Conservation (phyloP, 1,140 invertebrate genomes). For the Polypedilum vanderplanki region DNA sequence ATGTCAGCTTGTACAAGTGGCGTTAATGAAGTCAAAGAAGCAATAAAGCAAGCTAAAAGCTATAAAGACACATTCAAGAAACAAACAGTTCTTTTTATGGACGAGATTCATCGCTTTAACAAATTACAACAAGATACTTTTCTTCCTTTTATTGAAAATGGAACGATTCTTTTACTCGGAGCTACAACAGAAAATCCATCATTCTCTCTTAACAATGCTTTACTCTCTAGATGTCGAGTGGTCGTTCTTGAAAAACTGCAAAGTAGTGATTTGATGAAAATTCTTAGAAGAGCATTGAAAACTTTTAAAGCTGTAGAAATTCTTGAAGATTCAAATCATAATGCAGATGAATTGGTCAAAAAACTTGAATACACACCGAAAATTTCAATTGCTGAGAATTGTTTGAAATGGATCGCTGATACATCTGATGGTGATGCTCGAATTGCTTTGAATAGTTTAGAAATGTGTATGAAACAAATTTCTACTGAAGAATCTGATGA, state of each 20-base stretch:
- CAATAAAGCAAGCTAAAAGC: conserved; percentile 64
- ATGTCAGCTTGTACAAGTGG: conserved; percentile 69
- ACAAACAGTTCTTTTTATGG: conserved; percentile 75
- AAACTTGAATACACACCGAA: conserved; percentile 32
- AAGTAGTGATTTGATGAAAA: conserved; percentile 51
- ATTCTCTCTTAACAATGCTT: conserved; percentile 71
- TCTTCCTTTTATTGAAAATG: conserved; percentile 71
- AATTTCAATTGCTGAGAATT: conserved; percentile 52
- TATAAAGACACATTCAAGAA: conserved; percentile 58
- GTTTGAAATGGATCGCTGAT: conserved; percentile 62
- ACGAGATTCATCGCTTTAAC: conserved; percentile 85
- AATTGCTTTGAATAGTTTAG: conserved; percentile 66
- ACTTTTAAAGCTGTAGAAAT: conserved; percentile 42
- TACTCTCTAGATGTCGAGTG: conserved; percentile 69
- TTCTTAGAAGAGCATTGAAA: conserved; percentile 55
- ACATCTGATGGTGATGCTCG: conserved; percentile 77
- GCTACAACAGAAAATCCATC: conserved; percentile 87
- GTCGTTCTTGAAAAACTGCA: conserved; percentile 67
- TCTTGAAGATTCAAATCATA: conserved; percentile 32
- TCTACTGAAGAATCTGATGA: conserved; percentile 36
- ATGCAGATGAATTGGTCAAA: conserved; percentile 26
- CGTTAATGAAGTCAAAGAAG: conserved; percentile 70
- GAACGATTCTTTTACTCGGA: conserved; percentile 71
- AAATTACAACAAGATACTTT: conserved; percentile 76
- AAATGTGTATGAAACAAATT: conserved; percentile 56